Evolutionary conservation across 2,797 vertebrate species (phyloP).

Genomic region (Lithobates pipiens): DNA sequence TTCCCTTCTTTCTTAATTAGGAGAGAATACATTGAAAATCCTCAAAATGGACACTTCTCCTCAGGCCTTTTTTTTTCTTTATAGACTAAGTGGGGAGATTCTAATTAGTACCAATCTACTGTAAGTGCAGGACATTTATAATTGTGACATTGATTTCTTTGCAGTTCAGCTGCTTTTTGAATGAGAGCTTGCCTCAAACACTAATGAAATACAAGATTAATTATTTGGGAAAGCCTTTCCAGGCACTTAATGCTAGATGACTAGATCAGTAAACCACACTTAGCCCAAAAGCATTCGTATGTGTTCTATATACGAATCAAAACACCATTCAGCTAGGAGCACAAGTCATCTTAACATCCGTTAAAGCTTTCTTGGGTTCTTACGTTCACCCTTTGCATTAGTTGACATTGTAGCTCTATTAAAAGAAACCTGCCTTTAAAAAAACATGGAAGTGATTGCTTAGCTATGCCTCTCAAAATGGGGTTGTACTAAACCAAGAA

Average conservation of each 20-base stretch:
- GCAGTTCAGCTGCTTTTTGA: slow-evolving; percentile 30
- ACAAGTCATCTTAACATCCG: too few relatives aligned
- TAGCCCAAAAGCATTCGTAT: too few relatives aligned
- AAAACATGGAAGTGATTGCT: too few relatives aligned
- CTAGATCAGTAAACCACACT: background rate
- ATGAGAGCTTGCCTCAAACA: slow-evolving; percentile 16
- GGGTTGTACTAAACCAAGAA: too few relatives aligned
- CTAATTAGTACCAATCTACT: slow-evolving; percentile 18
- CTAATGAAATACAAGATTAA: background rate
- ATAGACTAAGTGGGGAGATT: slow-evolving; percentile 4
- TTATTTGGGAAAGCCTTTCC: background rate
- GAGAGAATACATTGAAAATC: slow-evolving; percentile 8
- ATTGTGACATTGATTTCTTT: slow-evolving; percentile 48
- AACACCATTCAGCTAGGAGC: too few relatives aligned
- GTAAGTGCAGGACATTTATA: slow-evolving; percentile 31
- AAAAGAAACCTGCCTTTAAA: too few relatives aligned
- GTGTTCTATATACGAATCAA: too few relatives aligned
- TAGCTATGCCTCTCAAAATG: too few relatives aligned
- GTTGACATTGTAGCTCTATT: too few relatives aligned
- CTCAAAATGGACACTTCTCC: background rate
- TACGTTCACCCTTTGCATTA: too few relatives aligned
- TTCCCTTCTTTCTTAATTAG: background rate
- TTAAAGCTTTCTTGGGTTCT: too few relatives aligned
- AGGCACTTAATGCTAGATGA: background rate
- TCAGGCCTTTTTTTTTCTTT: background rate